Evolutionary conservation across 2,888 invertebrate genomes (phyloP), one percentile per base, ranked within the genome.

Genomic region (Ormia ochracea): DNA sequence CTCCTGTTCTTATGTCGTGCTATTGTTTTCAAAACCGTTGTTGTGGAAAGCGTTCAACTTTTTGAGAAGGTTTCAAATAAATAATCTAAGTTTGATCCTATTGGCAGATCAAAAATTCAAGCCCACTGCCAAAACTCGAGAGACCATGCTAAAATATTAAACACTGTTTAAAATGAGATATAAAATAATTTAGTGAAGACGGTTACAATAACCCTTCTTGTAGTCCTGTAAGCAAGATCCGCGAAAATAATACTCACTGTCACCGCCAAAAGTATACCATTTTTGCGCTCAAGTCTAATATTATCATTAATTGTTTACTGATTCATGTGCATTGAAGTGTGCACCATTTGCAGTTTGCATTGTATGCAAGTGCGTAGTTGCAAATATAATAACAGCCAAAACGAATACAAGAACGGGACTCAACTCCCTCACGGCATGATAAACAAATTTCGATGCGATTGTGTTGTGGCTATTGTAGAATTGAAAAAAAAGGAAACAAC

Each of bases 101-200:
- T 98, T 17, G 96, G 97, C 0, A 91, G 94, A 74, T 95, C 97
- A 0, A 90, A 96, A 56, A 91, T 94, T 0, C 98, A 98, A 86
- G 89, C 92, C 56, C n/a, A n/a, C n/a, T n/a, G n/a, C n/a, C n/a
- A n/a, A n/a, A n/a, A n/a, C n/a, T n/a, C n/a, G n/a, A n/a, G n/a
- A n/a, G n/a, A n/a, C n/a, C n/a, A n/a, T n/a, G n/a, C n/a, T n/a
- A n/a, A n/a, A n/a, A n/a, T n/a, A n/a, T n/a, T n/a, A n/a, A n/a
- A n/a, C n/a, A n/a, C n/a, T n/a, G n/a, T n/a, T n/a, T n/a, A n/a
- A n/a, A n/a, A n/a, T n/a, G n/a, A n/a, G n/a, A n/a, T n/a, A n/a
- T n/a, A n/a, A n/a, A n/a, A n/a, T n/a, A n/a, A n/a, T n/a, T n/a
- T n/a, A n/a, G n/a, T n/a, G n/a, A n/a, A n/a, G n/a, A n/a, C n/a